Conservation (phyloP, 2,113 vertebrate genomes). For the Chlorocebus sabaeus region DNA sequence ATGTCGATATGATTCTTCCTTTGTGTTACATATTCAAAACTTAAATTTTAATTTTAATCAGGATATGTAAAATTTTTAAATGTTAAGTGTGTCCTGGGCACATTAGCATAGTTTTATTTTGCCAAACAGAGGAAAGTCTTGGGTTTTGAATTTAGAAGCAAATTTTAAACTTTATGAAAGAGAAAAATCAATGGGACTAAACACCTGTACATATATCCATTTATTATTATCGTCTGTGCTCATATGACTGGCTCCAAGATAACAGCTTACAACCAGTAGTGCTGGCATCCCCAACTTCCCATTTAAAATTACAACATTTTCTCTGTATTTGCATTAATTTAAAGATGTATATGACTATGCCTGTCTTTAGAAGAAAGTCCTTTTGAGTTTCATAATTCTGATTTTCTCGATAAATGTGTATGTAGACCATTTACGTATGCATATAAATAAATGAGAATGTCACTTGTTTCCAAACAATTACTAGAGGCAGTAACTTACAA, state of each 20-base stretch:
- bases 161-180: neutral
- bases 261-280: neutral
- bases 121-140: neutral
- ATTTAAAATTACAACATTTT: neutral
- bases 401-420: neutral
- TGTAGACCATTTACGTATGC: neutral
- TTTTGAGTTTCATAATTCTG: neutral
- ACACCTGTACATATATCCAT: neutral
- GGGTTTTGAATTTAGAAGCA: slow-evolving; percentile 6
- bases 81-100: neutral
- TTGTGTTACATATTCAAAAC: neutral
- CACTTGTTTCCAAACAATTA: neutral
- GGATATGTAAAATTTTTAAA: neutral
- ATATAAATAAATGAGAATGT: neutral
- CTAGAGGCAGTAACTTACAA: neutral
- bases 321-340: neutral
- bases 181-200: slow-evolving; percentile 13
- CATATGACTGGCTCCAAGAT: neutral
- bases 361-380: neutral
- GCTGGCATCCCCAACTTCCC: neutral
- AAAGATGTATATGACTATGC: neutral
- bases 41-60: neutral
- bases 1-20: neutral
- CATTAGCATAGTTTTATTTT: neutral
- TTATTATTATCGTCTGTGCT: neutral